Conservation (phyloP, 1,140 invertebrate species). For the Schlechtendalia chinensis region DNA sequence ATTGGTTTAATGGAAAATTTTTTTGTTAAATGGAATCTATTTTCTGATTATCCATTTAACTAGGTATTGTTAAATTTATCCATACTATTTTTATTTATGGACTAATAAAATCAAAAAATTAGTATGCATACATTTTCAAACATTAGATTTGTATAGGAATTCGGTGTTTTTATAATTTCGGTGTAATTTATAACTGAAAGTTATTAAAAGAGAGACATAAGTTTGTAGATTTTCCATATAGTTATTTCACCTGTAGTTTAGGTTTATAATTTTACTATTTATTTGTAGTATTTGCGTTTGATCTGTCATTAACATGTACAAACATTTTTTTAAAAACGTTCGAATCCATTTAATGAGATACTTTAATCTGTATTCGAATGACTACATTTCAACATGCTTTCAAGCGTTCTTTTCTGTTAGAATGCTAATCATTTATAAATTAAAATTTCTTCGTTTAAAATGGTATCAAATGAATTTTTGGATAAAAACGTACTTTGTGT, state of each 20-base stretch:
- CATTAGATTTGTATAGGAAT: conserved; percentile 22
- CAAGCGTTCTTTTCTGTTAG: conserved; percentile 3
- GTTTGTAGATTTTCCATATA: not conserved
- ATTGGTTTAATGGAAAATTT: not conserved
- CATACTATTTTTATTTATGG: conserved; percentile 16
- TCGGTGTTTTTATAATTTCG: conserved; percentile 3
- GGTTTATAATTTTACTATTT: not conserved
- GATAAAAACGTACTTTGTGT: too few species aligned
- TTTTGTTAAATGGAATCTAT: not conserved
- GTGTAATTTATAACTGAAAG: conserved; percentile 12
- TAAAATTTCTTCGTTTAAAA: not conserved
- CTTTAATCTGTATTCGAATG: conserved; percentile 6
- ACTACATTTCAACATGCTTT: conserved; percentile 8
- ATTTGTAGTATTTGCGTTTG: not conserved
- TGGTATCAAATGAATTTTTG: too few species aligned
- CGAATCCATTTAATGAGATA: conserved; percentile 10
- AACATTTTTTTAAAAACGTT: not conserved
- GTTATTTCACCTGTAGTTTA: not conserved
- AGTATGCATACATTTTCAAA: conserved; percentile 12
- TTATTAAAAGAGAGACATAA: conserved; percentile 24
- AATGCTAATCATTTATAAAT: conserved; percentile 3
- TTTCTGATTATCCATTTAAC: not conserved
- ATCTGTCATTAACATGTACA: not conserved
- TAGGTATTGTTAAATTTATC: conserved; percentile 18
- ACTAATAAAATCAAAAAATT: conserved; percentile 21